Base-by-base conservation (phyloP, 2,888 invertebrate genomes). In the Proisotoma minuta region DNA sequence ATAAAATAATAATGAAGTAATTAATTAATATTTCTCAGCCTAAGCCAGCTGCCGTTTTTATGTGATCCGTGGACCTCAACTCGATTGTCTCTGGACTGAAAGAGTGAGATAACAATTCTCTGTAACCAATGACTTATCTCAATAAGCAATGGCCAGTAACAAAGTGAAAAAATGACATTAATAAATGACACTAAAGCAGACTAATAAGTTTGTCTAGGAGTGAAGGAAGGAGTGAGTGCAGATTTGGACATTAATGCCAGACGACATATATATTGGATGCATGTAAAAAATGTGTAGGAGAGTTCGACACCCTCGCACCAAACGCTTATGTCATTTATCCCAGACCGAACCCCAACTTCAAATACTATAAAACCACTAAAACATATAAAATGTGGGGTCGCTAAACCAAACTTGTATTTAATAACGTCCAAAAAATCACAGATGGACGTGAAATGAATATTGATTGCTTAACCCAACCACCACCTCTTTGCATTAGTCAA, bases 401-500 rank as follows among this genome's bases (percentile, higher is more conserved):
- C 43, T 43, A 5, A 43, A 43, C 43, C 20, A 43, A 43, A 34
- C 34, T 34, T 34, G 8, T 34, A 8, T 34, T 34, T 34, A 34
- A 43, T 12, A 43, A 5, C 18, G 15, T 5, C 43, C 5, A 5
- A n/a, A 43, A 43, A 43, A 43, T 43, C 43, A 20, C 43, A 43
- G 20, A 15, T 43, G 43, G 43, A 43, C 43, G 43, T 43, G 43
- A 43, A 43, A 43, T 43, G 43, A 43, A 43, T 43, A 43, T 43
- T 43, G 43, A 43, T 43, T 43, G 18, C 18, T 5, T 20, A 5
- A 5, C 18, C 15, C 5, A 12, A 43, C 43, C 43, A 18, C 43
- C 5, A 43, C 43, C 43, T n/a, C 5, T 20, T 43, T 20, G 34
- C 43, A 43, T n/a, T n/a, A n/a, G 18, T 43, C 15, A 43, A 5